These are phyloP conservation scores for Mastomys natalensis DNA, from an alignment of 2,113 vertebrate species.

Conservation along the genomic window DNA sequence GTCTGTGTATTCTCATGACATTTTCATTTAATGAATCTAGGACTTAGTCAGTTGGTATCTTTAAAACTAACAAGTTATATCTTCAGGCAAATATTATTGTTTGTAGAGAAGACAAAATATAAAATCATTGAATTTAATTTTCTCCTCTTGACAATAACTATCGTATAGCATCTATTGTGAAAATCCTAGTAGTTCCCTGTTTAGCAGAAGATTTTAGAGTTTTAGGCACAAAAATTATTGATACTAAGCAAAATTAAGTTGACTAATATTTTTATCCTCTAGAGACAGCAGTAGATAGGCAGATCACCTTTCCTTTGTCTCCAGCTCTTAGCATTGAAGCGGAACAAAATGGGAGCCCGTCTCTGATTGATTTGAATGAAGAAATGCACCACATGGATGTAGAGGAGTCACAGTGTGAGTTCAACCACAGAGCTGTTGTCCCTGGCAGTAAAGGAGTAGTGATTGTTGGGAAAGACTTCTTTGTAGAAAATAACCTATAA, in stretches of 20 bases:
- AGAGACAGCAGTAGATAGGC: constrained; percentile 98
- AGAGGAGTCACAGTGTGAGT: constrained; percentile 95
- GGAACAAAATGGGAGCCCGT: constrained; percentile 95
- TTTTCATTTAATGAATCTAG: constrained; percentile 32
- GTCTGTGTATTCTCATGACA: not conserved
- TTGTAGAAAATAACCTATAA: constrained; percentile 65
- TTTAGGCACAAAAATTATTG: constrained; percentile 73
- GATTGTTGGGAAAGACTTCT: constrained; percentile 56
- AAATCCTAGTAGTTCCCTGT: constrained; percentile 47
- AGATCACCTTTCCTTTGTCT: constrained; percentile 97
- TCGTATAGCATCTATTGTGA: constrained; percentile 54
- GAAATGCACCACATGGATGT: constrained; percentile 99
- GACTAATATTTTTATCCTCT: constrained; percentile 85
- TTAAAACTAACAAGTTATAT: constrained; percentile 27
- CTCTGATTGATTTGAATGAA: constrained; percentile 93
- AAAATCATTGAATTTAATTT: constrained; percentile 45
- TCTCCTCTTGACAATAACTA: not conserved
- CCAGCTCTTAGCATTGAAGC: constrained; percentile 93
- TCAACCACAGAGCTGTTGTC: constrained; percentile 74
- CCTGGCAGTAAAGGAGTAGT: constrained; percentile 67
- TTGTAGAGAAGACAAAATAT: constrained; percentile 36
- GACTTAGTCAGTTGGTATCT: constrained; percentile 29
- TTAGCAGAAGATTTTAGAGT: constrained; percentile 62
- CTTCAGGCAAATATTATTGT: constrained; percentile 40
- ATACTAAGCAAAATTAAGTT: constrained; percentile 78